phyloP scores from a whole-genome alignment of 1,140 invertebrate genomes.

The Telenomus remus region DNA sequence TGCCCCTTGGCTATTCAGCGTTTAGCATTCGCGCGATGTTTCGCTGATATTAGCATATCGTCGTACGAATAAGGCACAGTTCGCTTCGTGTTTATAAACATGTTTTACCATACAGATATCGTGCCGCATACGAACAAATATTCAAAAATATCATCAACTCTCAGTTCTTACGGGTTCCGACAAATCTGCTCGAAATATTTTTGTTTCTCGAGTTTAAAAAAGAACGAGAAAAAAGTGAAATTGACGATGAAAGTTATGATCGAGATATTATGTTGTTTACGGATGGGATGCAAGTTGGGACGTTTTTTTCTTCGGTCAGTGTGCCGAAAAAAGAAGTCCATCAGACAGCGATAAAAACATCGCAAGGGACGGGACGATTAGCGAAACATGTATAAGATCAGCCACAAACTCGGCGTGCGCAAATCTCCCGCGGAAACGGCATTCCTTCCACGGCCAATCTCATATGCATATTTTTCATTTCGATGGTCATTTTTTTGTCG shows the following conservation, averaged over 20 bases:
- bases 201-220: too few species aligned
- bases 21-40: conserved; percentile 48
- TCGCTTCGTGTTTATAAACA: conserved; percentile 36
- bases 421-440: conserved; percentile 38
- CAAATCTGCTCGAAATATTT: too few species aligned
- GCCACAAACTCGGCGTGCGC: conserved; percentile 18
- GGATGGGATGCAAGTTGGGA: conserved; percentile 3
- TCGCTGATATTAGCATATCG: conserved; percentile 42
- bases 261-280: too few species aligned
- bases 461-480: conserved; percentile 36
- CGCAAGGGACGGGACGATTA: conserved; percentile 31
- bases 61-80: conserved; percentile 38
- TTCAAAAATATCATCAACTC: background rate
- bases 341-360: conserved; percentile 31
- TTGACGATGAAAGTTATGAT: too few species aligned
- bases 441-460: conserved; percentile 23
- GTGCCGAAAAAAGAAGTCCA: conserved; percentile 30
- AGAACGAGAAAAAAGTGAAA: too few species aligned
- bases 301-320: conserved; percentile 22
- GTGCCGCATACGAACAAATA: background rate
- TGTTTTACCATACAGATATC: conserved; percentile 13
- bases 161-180: too few species aligned
- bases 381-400: conserved; percentile 31
- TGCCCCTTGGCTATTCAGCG: conserved; percentile 31
- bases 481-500: conserved; percentile 24